These are phyloP conservation scores for Calosoma granatense DNA, from an alignment of 1,140 invertebrate genomes.

Conservation along the genomic window DNA sequence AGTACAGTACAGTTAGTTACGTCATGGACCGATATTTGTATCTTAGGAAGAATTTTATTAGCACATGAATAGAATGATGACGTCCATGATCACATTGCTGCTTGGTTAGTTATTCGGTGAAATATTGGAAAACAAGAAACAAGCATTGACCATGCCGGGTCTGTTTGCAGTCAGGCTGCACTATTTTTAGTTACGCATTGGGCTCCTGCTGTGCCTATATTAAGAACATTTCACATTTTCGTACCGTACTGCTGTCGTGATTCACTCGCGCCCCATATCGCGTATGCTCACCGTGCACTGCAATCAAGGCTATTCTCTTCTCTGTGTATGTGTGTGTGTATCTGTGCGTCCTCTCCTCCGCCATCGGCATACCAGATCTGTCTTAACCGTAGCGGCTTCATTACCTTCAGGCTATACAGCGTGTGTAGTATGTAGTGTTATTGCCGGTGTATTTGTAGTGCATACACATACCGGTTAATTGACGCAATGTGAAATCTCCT, in stretches of 20 bases:
- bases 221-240: constrained; percentile 4
- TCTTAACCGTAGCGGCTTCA: too few species aligned
- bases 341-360: neutral
- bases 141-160: neutral
- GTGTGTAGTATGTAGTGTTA: too few species aligned
- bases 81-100: neutral
- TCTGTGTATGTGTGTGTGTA: neutral
- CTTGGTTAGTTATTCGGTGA: neutral
- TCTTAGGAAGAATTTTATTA: too few species aligned
- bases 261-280: neutral
- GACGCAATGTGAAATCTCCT: neutral
- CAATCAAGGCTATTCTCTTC: too few species aligned
- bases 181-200: constrained; percentile 5
- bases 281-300: too few species aligned
- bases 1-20: too few species aligned
- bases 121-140: too few species aligned
- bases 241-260: neutral
- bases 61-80: too few species aligned
- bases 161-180: neutral
- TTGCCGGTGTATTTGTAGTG: neutral
- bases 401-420: too few species aligned
- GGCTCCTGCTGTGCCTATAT: neutral
- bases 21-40: neutral
- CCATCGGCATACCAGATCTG: too few species aligned
- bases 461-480: neutral